phyloP scores from a whole-genome alignment of 2,797 vertebrate species.

The Sebastes trivittatus region DNA sequence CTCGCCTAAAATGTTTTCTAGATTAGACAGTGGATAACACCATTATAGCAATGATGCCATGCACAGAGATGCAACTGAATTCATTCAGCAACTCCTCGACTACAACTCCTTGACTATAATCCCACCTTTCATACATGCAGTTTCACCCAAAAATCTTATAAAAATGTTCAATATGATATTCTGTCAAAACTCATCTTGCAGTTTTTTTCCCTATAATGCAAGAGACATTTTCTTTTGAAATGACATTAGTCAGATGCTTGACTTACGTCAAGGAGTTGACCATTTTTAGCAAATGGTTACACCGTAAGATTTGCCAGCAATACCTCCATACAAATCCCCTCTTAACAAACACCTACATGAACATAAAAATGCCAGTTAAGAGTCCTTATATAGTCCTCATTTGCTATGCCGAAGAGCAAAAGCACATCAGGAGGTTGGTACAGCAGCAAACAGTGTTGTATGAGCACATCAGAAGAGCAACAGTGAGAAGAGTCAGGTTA shows the following conservation, averaged over 20 bases:
- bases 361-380: not conserved
- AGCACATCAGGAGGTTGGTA: not conserved
- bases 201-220: not conserved
- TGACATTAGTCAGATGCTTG: not conserved
- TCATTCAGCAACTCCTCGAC: too few relatives aligned
- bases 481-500: not conserved
- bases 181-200: not conserved
- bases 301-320: not conserved
- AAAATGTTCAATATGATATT: not conserved
- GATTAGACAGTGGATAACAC: too few relatives aligned
- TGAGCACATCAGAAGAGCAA: not conserved
- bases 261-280: not conserved
- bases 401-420: not conserved
- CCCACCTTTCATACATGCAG: not conserved
- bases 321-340: not conserved
- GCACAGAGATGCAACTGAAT: too few relatives aligned
- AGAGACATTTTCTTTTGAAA: not conserved
- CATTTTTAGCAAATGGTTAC: not conserved
- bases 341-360: not conserved
- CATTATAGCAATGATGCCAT: too few relatives aligned
- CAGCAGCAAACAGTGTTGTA: not conserved
- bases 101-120: too few relatives aligned
- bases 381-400: not conserved
- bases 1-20: too few relatives aligned
- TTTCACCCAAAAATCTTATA: not conserved